These are phyloP conservation scores for Tringa solitaria DNA, from an alignment of 2,113 vertebrate genomes.

Conservation along the genomic window DNA sequence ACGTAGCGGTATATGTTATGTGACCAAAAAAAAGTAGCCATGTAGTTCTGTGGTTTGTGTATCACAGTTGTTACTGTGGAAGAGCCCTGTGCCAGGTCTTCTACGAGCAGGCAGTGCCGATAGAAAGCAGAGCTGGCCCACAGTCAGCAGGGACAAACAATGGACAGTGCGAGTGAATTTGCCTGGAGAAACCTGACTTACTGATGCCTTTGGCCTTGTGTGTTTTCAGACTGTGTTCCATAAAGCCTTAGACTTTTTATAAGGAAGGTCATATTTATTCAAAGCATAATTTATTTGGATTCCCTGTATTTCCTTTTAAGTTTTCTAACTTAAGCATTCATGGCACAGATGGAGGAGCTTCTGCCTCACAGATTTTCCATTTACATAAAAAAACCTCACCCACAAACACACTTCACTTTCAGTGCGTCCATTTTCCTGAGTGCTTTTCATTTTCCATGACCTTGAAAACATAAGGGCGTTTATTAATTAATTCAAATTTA, in stretches of 20 bases:
- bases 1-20: not conserved
- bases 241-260: not conserved
- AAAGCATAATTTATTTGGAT: not conserved
- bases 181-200: not conserved
- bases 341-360: slow-evolving; percentile 10
- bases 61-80: not conserved
- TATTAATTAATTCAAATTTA: slow-evolving; percentile 59
- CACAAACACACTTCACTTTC: not conserved
- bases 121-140: not conserved
- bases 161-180: not conserved
- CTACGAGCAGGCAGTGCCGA: not conserved
- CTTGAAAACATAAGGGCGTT: slow-evolving; percentile 35
- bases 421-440: slow-evolving; percentile 26
- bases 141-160: not conserved
- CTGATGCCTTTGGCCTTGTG: not conserved
- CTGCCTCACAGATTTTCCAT: not conserved
- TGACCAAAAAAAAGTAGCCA: not conserved
- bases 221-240: not conserved
- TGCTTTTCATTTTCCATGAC: slow-evolving; percentile 54
- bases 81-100: not conserved
- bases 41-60: not conserved
- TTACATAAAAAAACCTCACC: not conserved
- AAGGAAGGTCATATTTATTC: not conserved
- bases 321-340: not conserved
- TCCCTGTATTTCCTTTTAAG: not conserved